Evolutionary conservation across 2,797 vertebrate genomes (phyloP), one percentile per base, ranked within the genome.

Genomic region (Molossus molossus): DNA sequence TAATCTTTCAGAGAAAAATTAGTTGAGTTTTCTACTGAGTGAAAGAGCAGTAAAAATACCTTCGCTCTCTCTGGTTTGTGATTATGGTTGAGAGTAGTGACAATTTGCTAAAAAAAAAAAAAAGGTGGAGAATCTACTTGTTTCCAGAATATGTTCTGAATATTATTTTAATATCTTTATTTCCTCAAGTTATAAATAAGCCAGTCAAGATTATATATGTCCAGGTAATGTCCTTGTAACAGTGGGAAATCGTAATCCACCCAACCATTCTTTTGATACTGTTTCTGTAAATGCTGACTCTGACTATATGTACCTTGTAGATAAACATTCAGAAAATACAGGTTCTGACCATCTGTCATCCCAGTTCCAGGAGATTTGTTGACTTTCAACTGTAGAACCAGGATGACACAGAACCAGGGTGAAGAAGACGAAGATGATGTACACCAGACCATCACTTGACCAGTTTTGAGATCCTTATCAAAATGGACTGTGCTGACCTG

Each of bases 1-100:
- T 80, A 62, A 57, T 83, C 55, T 94, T 95, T 92, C 55, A 45
- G n/a, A 94, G 64, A 80, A 73, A 94, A 95, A 33, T 45, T 57
- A 27, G 77, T 93, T 67, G 73, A 58, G 69, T 91, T 87, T 87
- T 33, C 75, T 89, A 17, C 1, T 5, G 6, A 29, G 29, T 84
- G 17, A 15, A 2, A 55, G 14, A 2, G 5, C 0, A 20, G 25
- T 50, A 79, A 94, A 88, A 84, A 14, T 50, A 58, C 23, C 60
- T 90, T 87, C 6, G 0, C 70, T 95, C 45, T 87, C 57, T 60
- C n/a, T 15, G 76, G 18, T 85, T 23, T 58, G 0, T 70, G 55
- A 25, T 64, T 90, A 33, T 79, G 17, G 1, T 60, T 77, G 2
- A 55, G 20, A 1, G 2, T 33, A 72, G 33, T 86, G 87, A 0